phyloP scores from a whole-genome alignment of 2,888 invertebrate species.

The Meteorus cinctellus region DNA sequence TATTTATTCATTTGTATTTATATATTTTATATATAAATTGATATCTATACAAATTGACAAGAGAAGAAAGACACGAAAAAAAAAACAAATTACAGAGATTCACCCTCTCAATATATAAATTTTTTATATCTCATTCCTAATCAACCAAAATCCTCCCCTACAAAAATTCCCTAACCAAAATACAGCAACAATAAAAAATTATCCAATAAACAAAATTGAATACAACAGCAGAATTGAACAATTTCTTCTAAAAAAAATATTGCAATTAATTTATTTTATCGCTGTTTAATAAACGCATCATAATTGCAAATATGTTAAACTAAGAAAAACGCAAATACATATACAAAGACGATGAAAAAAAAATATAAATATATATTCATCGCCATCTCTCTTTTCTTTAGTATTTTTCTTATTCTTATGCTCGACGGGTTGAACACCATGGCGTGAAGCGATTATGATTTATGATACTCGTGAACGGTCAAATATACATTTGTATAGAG shows the following conservation, averaged over 20 bases:
- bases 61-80: slow-evolving; percentile 48
- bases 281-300: background rate
- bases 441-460: slow-evolving; percentile 68
- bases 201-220: too few species aligned
- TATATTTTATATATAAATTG: slow-evolving; percentile 57
- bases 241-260: background rate
- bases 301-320: background rate
- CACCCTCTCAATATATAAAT: slow-evolving; percentile 44
- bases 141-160: too few species aligned
- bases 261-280: background rate
- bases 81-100: slow-evolving; percentile 69
- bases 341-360: background rate
- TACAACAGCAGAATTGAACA: background rate
- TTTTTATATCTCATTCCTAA: too few species aligned
- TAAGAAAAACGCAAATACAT: background rate
- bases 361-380: too few species aligned
- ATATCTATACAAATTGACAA: slow-evolving; percentile 64
- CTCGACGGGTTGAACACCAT: slow-evolving; percentile 24
- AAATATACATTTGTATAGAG: slow-evolving; percentile 21
- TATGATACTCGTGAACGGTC: slow-evolving; percentile 60
- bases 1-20: background rate
- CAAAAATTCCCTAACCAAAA: too few species aligned
- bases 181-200: too few species aligned
- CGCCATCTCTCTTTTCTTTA: background rate
- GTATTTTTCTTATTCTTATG: slow-evolving; percentile 3